phyloP scores from a whole-genome alignment of 2,888 invertebrate genomes.

The Flexamia atlantica region DNA sequence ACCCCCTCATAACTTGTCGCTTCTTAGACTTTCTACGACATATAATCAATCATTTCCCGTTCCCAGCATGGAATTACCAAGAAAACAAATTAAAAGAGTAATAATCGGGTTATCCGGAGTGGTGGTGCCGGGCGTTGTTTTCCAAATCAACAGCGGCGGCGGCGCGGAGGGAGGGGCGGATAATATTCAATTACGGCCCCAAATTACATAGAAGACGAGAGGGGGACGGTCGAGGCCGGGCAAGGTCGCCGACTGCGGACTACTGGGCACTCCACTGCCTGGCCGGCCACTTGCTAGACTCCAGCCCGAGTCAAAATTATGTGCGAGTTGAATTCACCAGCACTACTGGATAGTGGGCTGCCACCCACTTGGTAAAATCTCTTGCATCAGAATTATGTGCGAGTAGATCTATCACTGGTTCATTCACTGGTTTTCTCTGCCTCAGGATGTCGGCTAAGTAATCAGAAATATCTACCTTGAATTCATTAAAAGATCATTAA shows the following conservation, averaged over 20 bases:
- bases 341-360: no score
- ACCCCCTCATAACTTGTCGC: no score
- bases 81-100: conserved; percentile 15
- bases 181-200: conserved; percentile 40
- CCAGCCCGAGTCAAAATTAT: no score
- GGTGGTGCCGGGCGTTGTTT: conserved; percentile 24
- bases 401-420: no score
- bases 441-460: no score
- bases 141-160: conserved; percentile 22
- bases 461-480: no score
- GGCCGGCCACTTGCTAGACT: not conserved
- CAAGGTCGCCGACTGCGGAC: conserved; percentile 33
- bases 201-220: conserved; percentile 25
- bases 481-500: no score
- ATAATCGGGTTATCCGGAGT: not conserved
- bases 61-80: not conserved
- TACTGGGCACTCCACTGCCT: not conserved
- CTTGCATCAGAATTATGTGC: no score
- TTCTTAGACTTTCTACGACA: no score
- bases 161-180: not conserved
- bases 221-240: conserved; percentile 23
- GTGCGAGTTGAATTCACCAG: no score
- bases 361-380: no score
- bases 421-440: no score
- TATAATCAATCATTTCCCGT: not conserved